Evolutionary conservation across 2,113 vertebrate species (phyloP).

Genomic region (Himantopus leucocephalus): DNA sequence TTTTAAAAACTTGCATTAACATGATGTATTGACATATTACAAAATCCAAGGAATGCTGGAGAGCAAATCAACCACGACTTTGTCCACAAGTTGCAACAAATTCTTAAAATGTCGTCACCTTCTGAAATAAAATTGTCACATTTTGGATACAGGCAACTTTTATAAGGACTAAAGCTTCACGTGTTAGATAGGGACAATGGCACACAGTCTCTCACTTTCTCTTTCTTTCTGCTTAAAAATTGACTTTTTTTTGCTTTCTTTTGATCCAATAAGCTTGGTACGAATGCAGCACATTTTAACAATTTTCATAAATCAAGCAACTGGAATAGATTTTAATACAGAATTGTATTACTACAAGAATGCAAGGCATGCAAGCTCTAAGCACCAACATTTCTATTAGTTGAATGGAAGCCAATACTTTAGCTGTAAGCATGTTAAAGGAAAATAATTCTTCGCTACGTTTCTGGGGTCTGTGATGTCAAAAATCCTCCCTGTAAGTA

Average conservation of each 20-base stretch:
- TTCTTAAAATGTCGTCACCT: slow-evolving; percentile 37
- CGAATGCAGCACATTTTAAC: slow-evolving; percentile 15
- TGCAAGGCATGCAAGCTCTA: slow-evolving; percentile 70
- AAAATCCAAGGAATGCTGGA: slow-evolving; percentile 71
- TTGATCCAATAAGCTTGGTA: neutral
- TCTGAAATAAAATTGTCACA: slow-evolving; percentile 30
- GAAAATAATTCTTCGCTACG: slow-evolving; percentile 36
- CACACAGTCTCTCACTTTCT: neutral
- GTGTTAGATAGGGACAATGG: neutral
- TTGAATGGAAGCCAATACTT: slow-evolving; percentile 69
- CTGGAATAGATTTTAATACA: slow-evolving; percentile 77
- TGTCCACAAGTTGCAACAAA: slow-evolving; percentile 70
- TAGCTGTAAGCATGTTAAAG: slow-evolving; percentile 63
- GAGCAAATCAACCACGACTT: slow-evolving; percentile 61
- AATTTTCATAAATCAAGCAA: slow-evolving; percentile 73
- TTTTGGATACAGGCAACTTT: slow-evolving; percentile 23
- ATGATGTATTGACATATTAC: slow-evolving; percentile 75
- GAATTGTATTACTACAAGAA: slow-evolving; percentile 79
- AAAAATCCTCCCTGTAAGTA: slow-evolving; percentile 52
- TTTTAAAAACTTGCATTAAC: slow-evolving; percentile 69
- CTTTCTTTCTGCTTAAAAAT: slow-evolving; percentile 1
- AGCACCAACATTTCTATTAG: slow-evolving; percentile 69
- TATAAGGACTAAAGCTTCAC: neutral
- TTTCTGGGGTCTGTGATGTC: slow-evolving; percentile 56
- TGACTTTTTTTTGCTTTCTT: neutral